phyloP scores from a whole-genome alignment of 2,888 invertebrate species.

The Amblyteles armatorius region DNA sequence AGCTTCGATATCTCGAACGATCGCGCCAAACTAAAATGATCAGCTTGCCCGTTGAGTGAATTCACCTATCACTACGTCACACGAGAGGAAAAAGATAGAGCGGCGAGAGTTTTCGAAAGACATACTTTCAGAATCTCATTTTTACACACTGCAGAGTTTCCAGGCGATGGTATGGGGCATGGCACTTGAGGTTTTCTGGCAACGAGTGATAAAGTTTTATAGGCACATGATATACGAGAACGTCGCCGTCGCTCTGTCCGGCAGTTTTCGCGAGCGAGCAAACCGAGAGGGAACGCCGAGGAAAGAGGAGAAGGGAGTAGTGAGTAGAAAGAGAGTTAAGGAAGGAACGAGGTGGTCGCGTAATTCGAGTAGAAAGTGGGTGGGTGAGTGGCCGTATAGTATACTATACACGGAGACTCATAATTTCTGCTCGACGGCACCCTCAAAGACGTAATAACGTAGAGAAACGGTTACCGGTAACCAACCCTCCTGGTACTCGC shows the following conservation, averaged over 20 bases:
- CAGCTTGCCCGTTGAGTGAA: conserved; percentile 20
- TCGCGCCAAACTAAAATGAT: conserved; percentile 23
- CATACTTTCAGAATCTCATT: conserved; percentile 29
- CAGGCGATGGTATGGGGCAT: conserved; percentile 21
- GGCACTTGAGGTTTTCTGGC: conserved; percentile 64
- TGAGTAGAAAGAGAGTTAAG: conserved; percentile 51
- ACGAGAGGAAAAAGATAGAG: conserved; percentile 14
- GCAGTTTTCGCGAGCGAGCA: conserved; percentile 42
- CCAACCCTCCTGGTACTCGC: conserved; percentile 67
- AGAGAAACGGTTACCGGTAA: conserved; percentile 74
- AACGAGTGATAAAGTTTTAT: conserved; percentile 71
- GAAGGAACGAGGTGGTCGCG: conserved; percentile 70
- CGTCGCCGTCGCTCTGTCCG: conserved; percentile 54
- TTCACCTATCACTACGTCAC: not conserved
- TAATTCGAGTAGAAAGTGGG: conserved; percentile 81
- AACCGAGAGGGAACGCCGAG: conserved; percentile 56
- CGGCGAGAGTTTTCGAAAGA: not conserved
- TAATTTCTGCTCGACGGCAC: conserved; percentile 81
- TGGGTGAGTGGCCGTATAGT: conserved; percentile 75
- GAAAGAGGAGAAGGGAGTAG: conserved; percentile 54
- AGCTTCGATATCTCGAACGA: conserved; percentile 5
- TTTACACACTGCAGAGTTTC: conserved; percentile 59
- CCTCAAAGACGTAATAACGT: conserved; percentile 80
- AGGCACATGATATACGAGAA: conserved; percentile 68
- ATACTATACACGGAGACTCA: conserved; percentile 76